Evolutionary conservation across 2,113 vertebrate genomes (phyloP).

Genomic region (Pavo muticus): DNA sequence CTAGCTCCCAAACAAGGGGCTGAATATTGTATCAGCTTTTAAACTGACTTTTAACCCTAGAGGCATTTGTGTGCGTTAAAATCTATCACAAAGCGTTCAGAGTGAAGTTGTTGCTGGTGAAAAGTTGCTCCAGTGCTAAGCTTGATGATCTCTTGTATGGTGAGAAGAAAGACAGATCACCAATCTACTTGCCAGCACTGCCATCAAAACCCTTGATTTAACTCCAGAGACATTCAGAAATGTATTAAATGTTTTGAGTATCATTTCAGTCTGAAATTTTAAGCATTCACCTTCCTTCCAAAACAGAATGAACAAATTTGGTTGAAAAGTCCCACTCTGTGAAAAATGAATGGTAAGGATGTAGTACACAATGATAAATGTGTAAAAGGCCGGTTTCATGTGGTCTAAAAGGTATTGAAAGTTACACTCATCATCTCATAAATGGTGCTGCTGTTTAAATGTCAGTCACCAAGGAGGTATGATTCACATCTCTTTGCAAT

Average conservation of each 20-base stretch:
- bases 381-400: conserved; percentile 6
- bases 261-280: conserved; percentile 47
- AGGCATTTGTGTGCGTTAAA: neutral
- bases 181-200: neutral
- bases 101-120: neutral
- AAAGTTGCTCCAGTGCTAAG: neutral
- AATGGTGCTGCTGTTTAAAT: conserved; percentile 33
- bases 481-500: conserved; percentile 12
- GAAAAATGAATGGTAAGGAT: conserved; percentile 50
- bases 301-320: conserved; percentile 52
- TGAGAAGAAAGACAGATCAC: neutral
- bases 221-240: neutral
- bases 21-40: neutral
- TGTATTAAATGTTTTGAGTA: conserved; percentile 44
- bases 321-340: conserved; percentile 5
- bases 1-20: neutral
- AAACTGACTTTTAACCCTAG: neutral
- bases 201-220: neutral
- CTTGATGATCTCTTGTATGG: neutral
- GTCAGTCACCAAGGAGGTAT: neutral
- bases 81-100: neutral
- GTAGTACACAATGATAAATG: conserved; percentile 17
- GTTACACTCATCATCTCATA: conserved; percentile 18
- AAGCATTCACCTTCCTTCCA: conserved; percentile 27
- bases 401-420: conserved; percentile 41